phyloP scores from a whole-genome alignment of 2,888 invertebrate genomes.

The Stegana nigrithorax region DNA sequence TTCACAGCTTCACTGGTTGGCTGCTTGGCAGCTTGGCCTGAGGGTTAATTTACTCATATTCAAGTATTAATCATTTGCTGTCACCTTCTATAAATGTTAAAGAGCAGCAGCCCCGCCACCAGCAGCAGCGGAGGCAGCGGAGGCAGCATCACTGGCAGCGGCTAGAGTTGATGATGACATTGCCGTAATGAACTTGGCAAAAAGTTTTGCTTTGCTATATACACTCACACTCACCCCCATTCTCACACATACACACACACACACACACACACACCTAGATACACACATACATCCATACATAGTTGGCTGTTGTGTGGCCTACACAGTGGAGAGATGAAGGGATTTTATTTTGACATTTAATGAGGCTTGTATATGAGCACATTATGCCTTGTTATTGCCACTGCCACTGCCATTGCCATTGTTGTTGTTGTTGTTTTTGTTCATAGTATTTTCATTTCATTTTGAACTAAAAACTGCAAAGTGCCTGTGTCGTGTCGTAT shows the following conservation, averaged over 20 bases:
- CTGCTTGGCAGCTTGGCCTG: not conserved
- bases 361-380: constrained; percentile 36
- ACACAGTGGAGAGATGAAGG: not conserved
- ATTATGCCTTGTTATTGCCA: not conserved
- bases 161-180: constrained; percentile 25
- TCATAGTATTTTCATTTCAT: not conserved
- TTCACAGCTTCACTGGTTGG: too few relatives aligned
- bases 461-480: constrained; percentile 11
- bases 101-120: too few relatives aligned
- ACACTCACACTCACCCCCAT: too few relatives aligned
- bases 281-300: too few relatives aligned
- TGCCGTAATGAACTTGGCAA: constrained; percentile 46
- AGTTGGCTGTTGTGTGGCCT: too few relatives aligned
- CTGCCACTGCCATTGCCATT: not conserved
- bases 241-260: too few relatives aligned
- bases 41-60: constrained; percentile 19
- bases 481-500: not conserved
- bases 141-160: not conserved
- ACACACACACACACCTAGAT: too few relatives aligned
- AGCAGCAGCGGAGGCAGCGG: not conserved
- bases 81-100: constrained; percentile 55
- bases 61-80: constrained; percentile 55
- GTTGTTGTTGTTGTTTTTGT: not conserved
- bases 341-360: constrained; percentile 37
- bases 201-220: constrained; percentile 42